phyloP scores from a whole-genome alignment of 2,888 invertebrate genomes.

The Ennomos quercinarius region DNA sequence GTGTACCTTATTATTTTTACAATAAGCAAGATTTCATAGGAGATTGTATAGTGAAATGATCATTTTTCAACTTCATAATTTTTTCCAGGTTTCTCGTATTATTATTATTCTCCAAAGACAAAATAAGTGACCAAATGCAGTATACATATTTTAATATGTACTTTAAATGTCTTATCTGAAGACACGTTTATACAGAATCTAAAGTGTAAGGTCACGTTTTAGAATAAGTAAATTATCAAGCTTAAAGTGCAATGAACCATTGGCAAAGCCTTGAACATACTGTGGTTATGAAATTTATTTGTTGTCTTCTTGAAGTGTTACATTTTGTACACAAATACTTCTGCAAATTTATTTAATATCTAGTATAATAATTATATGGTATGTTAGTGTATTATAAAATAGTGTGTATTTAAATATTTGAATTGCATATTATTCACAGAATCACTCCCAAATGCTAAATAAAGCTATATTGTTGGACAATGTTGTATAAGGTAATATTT shows the following conservation, averaged over 20 bases:
- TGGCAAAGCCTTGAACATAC: conserved; percentile 78
- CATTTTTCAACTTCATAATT: conserved; percentile 40
- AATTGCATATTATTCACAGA: conserved; percentile 27
- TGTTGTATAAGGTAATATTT: no score
- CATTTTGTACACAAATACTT: conserved; percentile 76
- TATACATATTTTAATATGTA: conserved; percentile 44
- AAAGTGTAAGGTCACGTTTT: conserved; percentile 36
- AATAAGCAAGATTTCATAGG: conserved; percentile 61
- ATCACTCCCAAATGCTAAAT: conserved; percentile 26
- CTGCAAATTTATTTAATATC: conserved; percentile 63
- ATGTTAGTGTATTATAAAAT: conserved; percentile 48
- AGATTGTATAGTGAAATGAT: conserved; percentile 47
- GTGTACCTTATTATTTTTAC: conserved; percentile 46
- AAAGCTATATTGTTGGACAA: background rate
- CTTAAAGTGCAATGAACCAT: conserved; percentile 77
- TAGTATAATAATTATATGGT: conserved; percentile 44
- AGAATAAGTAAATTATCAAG: conserved; percentile 56
- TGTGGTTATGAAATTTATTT: conserved; percentile 68
- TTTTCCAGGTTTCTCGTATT: conserved; percentile 41
- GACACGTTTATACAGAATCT: conserved; percentile 43
- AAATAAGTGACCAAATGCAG: conserved; percentile 35
- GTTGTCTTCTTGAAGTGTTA: conserved; percentile 68
- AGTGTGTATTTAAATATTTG: conserved; percentile 43
- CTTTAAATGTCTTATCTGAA: conserved; percentile 39
- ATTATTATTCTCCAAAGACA: conserved; percentile 43